Evolutionary conservation across 2,113 vertebrate genomes (phyloP), one percentile per base, ranked within the genome.

Genomic region (Tachysurus vachellii): DNA sequence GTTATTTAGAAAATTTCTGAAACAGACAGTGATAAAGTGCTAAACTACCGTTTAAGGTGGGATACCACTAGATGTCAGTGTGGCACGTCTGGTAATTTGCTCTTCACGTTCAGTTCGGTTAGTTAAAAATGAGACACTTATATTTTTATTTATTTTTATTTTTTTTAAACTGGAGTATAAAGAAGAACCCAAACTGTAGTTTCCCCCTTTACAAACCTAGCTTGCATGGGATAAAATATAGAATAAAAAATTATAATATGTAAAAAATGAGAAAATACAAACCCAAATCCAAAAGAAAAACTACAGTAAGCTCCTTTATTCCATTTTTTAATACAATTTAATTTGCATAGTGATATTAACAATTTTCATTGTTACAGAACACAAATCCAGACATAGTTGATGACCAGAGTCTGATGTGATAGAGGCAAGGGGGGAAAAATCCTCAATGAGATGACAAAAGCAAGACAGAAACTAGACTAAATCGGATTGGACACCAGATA

Each of bases 1-100:
- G 66, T 5, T 31, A 17, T 36, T 36, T 14, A 70, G 31, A 4
- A 36, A 70, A 36, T 13, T 1, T 13, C 10, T n/a, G 2, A 62
- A 62, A 26, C 23, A 31, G 11, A 68, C 3, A 16, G 64, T 31
- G 26, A 23, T 64, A 64, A 64, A 64, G 10, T 2, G 1, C 8
- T 2, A 64, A n/a, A 31, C 3, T 68, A 26, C 23, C 61, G 23
- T 62, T 62, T 62, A 26, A 62, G n/a, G 68, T 71, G 4, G 66
- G 26, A 21, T 14, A 23, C 56, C 84, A 77, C 71, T 64, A 85
- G 84, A 77, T 85, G 84, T 77, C 84, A 85, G 56, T 36, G 36
- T 36, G 36, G 36, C 36, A 36, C 36, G 36, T 36, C 36, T 36
- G 26, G 42, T 42, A 44, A 17, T 59, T 9, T 44, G 53, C 14